Percentiles rank a stretch among this genome's conserved stretches.
These are phyloP conservation scores for Scotopteryx bipunctaria DNA, from an alignment of 2,888 invertebrate species.

Conservation along the genomic window DNA sequence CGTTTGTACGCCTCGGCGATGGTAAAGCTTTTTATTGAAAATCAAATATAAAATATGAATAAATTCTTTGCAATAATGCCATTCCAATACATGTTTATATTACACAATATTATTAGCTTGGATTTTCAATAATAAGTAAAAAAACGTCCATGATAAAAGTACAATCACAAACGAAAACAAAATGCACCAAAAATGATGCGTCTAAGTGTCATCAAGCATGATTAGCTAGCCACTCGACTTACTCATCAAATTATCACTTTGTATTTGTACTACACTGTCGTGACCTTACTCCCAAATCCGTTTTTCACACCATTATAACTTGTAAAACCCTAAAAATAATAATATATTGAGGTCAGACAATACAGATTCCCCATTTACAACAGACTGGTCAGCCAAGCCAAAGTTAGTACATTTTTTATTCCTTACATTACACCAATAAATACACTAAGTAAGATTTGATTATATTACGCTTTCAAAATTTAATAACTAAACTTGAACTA, in stretches of 20 bases:
- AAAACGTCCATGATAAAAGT: conserved; percentile 39
- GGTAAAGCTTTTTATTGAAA: background rate
- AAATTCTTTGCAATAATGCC: no score
- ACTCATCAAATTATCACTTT: conserved; percentile 53
- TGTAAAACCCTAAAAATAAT: conserved; percentile 82
- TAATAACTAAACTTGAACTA: background rate
- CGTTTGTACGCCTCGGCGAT: background rate
- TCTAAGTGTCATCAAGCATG: conserved; percentile 53
- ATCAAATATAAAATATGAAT: no score
- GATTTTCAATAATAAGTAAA: conserved; percentile 4
- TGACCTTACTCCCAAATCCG: conserved; percentile 77
- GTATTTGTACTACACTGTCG: conserved; percentile 74
- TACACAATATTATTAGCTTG: no score
- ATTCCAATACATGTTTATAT: no score
- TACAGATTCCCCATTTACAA: no score
- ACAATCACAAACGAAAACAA: conserved; percentile 48
- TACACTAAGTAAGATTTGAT: no score
- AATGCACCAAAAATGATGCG: conserved; percentile 38
- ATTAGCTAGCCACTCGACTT: conserved; percentile 59
- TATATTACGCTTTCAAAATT: no score
- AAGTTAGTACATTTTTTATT: background rate
- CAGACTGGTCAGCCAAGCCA: no score
- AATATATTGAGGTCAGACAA: no score
- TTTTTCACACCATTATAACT: conserved; percentile 82
- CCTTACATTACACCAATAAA: no score